Base-by-base conservation (phyloP, 2,113 vertebrate genomes). In the Athene cunicularia region DNA sequence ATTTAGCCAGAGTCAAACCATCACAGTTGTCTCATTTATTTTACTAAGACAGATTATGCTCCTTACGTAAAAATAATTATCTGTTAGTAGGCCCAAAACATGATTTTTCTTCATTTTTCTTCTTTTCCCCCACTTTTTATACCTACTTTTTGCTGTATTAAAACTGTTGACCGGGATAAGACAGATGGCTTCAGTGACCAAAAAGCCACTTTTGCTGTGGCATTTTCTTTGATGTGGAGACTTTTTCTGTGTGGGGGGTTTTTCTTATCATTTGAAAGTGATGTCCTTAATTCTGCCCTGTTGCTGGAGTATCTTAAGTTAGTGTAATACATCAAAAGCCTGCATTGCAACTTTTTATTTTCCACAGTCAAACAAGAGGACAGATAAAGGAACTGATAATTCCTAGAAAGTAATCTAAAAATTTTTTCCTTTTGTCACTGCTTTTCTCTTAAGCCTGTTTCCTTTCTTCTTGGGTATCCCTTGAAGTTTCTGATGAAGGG, bases 181-280 rank as follows among this genome's bases (percentile, higher is more conserved):
- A 72, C 28, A 37, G 19, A 12, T 73, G 14, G 22, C 17, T 56
- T 82, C n/a, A 50, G 58, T 60, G 43, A 32, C 49, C 39, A 18
- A 11, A 64, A 52, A 73, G 24, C 30, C 9, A 10, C 27, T 64
- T 55, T 9, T 45, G 22, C 18, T 37, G 37, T 53, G 55, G 7
- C 45, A n/a, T 19, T 71, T 82, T 7, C 41, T 15, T 32, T 55
- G 22, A 68, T 17, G 10, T 1, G 17, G 80, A 63, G 33, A 47
- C 14, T 62, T 49, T 43, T 32, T 67, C 19, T 80, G 17, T 5
- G 0, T 0, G 2, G 24, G 13, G 17, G 8, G 11, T 4, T 1
- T 52, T 77, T 84, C 19, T 74, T 33, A 30, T 24, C 26, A 8
- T 16, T 45, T 21, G 30, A 41, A 83, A 90, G 21, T 28, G 41